phyloP scores from a whole-genome alignment of 1,140 invertebrate species.

The Neodiprion virginianus region DNA sequence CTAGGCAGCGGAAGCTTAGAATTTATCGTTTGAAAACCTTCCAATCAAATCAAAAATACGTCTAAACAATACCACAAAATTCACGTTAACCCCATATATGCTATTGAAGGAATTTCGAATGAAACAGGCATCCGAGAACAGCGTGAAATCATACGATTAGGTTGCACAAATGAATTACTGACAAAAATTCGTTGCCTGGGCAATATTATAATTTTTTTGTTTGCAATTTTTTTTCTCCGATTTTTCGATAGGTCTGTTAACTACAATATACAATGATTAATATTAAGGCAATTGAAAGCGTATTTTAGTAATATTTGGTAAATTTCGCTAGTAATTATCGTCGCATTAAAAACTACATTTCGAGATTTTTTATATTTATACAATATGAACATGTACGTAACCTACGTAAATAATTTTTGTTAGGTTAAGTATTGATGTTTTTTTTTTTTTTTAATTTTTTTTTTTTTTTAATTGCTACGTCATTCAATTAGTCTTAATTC shows the following conservation, averaged over 20 bases:
- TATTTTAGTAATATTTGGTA: constrained; percentile 36
- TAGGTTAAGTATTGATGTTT: constrained; percentile 42
- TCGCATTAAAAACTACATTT: neutral
- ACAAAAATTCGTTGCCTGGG: neutral
- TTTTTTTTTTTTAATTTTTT: constrained; percentile 39
- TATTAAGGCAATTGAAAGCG: constrained; percentile 56
- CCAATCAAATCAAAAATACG: too few relatives aligned
- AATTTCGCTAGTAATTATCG: neutral
- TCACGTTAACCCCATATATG: too few relatives aligned
- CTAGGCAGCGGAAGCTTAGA: neutral
- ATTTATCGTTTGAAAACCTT: neutral
- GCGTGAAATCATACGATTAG: too few relatives aligned
- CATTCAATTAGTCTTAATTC: constrained; percentile 13
- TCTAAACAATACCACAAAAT: too few relatives aligned
- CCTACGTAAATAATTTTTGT: constrained; percentile 34
- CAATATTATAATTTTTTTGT: neutral
- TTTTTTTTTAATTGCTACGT: constrained; percentile 13
- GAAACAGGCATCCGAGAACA: too few relatives aligned
- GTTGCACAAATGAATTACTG: too few relatives aligned
- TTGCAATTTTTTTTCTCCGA: neutral
- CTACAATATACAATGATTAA: constrained; percentile 40
- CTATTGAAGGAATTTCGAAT: too few relatives aligned
- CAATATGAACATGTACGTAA: neutral
- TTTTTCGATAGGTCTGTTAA: constrained; percentile 19
- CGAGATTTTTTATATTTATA: constrained; percentile 8